These are phyloP conservation scores for Callopanchax toddi DNA, from an alignment of 2,113 vertebrate species.

Conservation along the genomic window DNA sequence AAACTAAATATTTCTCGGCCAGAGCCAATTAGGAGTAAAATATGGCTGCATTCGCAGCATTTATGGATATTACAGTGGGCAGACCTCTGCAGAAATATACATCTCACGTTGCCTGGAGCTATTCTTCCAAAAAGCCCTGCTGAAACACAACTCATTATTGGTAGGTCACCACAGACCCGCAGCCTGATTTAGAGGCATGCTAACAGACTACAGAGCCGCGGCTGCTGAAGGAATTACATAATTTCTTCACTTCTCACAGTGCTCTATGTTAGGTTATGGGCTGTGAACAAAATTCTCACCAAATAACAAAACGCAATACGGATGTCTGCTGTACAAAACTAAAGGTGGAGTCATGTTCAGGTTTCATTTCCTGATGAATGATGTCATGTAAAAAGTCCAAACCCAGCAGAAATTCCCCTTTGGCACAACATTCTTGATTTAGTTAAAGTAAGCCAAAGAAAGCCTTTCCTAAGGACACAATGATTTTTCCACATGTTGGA, in stretches of 20 bases:
- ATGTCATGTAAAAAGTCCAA: conserved; percentile 1
- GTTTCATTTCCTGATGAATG: conserved; percentile 38
- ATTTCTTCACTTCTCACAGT: conserved; percentile 36
- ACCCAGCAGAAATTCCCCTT: conserved; percentile 13
- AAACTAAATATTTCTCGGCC: conserved; percentile 22
- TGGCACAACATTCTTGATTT: conserved; percentile 22
- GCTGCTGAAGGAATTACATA: conserved; percentile 57
- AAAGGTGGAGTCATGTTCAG: conserved; percentile 42
- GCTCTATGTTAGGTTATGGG: conserved; percentile 36
- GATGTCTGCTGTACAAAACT: not conserved
- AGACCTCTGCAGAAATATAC: conserved; percentile 39
- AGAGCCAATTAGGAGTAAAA: conserved; percentile 39
- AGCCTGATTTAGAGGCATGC: conserved; percentile 59
- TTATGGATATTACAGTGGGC: conserved; percentile 43
- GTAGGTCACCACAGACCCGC: conserved; percentile 43
- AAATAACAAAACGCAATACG: conserved; percentile 3
- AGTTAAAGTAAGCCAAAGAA: conserved; percentile 16
- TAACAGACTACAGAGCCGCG: conserved; percentile 50
- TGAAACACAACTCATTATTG: conserved; percentile 59
- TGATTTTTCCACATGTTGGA: conserved; percentile 41
- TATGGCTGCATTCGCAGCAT: conserved; percentile 45
- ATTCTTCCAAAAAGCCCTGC: conserved; percentile 47
- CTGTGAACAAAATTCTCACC: conserved; percentile 7
- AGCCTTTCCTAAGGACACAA: conserved; percentile 7
- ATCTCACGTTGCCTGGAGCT: conserved; percentile 43